Evolutionary conservation across 2,888 invertebrate species (phyloP).

Genomic region (Caenorhabditis becei): DNA sequence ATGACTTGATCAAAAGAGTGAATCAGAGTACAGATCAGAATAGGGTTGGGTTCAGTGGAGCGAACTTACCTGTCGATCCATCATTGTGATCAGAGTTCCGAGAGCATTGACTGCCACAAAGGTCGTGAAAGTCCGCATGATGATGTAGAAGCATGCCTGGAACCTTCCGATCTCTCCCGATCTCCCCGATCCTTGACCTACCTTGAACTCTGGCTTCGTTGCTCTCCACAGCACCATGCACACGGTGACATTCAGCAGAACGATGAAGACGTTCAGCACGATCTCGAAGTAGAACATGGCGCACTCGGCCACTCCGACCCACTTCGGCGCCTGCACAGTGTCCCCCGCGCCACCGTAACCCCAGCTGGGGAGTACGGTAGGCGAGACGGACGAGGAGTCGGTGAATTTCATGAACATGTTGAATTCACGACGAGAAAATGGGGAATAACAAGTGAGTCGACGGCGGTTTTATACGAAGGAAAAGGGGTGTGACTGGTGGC

Average conservation of each 20-base stretch:
- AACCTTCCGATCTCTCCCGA: neutral
- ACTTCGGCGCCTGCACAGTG: constrained; percentile 5
- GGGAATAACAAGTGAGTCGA: constrained; percentile 9
- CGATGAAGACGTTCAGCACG: constrained; percentile 33
- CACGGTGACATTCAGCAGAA: constrained; percentile 33
- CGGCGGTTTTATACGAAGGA: neutral
- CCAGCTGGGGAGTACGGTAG: neutral
- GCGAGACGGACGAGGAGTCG: constrained; percentile 12
- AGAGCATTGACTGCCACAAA: constrained; percentile 42
- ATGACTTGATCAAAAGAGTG: too few relatives aligned
- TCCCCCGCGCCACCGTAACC: constrained; percentile 6
- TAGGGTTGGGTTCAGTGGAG: too few relatives aligned
- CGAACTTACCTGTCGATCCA: constrained; percentile 40
- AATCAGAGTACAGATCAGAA: too few relatives aligned
- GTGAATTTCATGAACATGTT: constrained; percentile 56
- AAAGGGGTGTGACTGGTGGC: neutral
- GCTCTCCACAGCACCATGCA: constrained; percentile 36
- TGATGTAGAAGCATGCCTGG: constrained; percentile 56
- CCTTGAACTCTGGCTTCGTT: constrained; percentile 29
- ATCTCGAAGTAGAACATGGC: constrained; percentile 38
- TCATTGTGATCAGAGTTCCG: constrained; percentile 23
- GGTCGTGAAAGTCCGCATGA: constrained; percentile 50
- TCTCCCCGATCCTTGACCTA: neutral
- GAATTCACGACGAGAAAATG: constrained; percentile 1
- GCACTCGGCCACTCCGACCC: constrained; percentile 16